Evolutionary conservation across 1,140 invertebrate species (phyloP), one percentile per base, ranked within the genome.

Genomic region (Tenebrio molitor): DNA sequence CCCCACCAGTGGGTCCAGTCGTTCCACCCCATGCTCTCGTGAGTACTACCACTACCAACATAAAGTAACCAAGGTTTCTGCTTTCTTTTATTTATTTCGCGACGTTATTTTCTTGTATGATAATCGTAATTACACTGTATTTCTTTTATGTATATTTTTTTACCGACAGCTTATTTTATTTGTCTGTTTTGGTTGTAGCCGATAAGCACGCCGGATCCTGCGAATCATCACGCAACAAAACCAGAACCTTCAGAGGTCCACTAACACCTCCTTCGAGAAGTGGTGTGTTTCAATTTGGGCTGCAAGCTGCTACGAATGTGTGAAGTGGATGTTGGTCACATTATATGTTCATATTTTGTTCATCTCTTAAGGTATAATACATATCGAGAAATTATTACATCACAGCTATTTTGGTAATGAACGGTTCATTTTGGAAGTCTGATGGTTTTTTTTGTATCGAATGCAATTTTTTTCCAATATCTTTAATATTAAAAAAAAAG

Each of bases 201-300:
- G 74, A 85, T 89, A 80, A 89, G 86, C 84, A 87, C 88, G 72
- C 86, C 87, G 76, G 89, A 89, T 80, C 86, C 86, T 80, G 87
- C 88, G 73, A 90, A 89, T 81, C 89, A 89, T 81, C 88, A 88
- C 82, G 84, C 88, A 80, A 84, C 80, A 58, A 88, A 90, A 82
- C 87, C 88, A 75, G 88, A 89, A 83, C 83, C 84, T 64, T 86
- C 85, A 42, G 86, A 86, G 76, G 84, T 85, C 73, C 85, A 85
- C 81, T 86, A 85, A 84, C 84, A 80, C 44, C 74, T 67, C 63
- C 42, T 62, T 36, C 50, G 29, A 66, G 19, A 19, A 44, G 44
- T 41, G 42, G 44, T 66, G 23, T 66, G 36, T 66, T 66, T 66
- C 64, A 19, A 44, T 42, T 50, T 53, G 41, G 63, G 69, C 66